phyloP scores from a whole-genome alignment of 1,140 invertebrate species.

The Luehdorfia chinensis region DNA sequence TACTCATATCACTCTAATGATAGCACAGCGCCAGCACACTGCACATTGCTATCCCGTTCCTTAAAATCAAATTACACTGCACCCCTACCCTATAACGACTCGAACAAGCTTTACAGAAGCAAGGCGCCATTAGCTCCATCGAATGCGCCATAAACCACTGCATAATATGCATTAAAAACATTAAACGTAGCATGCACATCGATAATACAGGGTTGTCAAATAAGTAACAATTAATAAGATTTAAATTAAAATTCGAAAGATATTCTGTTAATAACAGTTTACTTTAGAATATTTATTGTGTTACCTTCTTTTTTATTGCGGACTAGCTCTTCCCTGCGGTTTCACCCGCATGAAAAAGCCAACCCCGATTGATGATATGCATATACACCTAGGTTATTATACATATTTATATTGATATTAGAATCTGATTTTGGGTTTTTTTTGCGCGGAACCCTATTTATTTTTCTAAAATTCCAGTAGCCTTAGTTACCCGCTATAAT shows the following conservation, averaged over 20 bases:
- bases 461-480: too few relatives aligned
- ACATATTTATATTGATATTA: too few relatives aligned
- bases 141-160: slow-evolving; percentile 36
- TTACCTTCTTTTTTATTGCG: too few relatives aligned
- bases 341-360: too few relatives aligned
- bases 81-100: slow-evolving; percentile 18
- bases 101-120: slow-evolving; percentile 5
- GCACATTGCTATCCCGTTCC: slow-evolving; percentile 18
- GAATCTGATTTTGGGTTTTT: too few relatives aligned
- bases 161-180: slow-evolving; percentile 41
- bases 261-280: slow-evolving; percentile 5
- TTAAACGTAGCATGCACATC: slow-evolving; percentile 24
- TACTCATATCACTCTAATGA: slow-evolving; percentile 27
- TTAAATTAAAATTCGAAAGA: slow-evolving; percentile 10
- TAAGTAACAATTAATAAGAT: slow-evolving; percentile 12
- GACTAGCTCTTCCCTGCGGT: too few relatives aligned
- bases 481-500: too few relatives aligned
- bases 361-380: too few relatives aligned
- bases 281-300: too few relatives aligned
- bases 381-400: too few relatives aligned
- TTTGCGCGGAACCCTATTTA: too few relatives aligned
- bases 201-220: slow-evolving; percentile 15
- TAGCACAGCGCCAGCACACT: slow-evolving; percentile 20
- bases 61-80: slow-evolving; percentile 22
- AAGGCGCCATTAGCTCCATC: slow-evolving; percentile 25